phyloP scores from a whole-genome alignment of 2,113 vertebrate genomes.

The Daubentonia madagascariensis region DNA sequence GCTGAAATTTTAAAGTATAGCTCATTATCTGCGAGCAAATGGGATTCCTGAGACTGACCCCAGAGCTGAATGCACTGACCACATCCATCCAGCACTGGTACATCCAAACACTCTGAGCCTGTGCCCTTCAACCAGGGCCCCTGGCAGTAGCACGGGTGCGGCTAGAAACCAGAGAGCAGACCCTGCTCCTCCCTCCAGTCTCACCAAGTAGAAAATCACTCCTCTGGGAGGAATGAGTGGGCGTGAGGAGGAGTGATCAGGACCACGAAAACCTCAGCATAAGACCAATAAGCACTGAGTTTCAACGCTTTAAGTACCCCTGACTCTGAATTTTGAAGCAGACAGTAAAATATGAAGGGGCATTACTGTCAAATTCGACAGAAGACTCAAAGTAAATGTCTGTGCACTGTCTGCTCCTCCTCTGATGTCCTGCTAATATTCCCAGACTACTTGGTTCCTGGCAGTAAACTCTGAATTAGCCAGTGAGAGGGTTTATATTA shows the following conservation, averaged over 20 bases:
- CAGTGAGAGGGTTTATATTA: neutral
- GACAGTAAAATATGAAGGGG: neutral
- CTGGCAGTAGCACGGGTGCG: no score
- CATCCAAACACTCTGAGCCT: neutral
- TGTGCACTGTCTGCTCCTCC: neutral
- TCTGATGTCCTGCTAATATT: neutral
- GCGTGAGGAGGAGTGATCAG: neutral
- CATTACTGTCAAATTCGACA: neutral
- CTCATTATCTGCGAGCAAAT: neutral
- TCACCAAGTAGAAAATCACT: neutral
- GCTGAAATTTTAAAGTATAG: neutral
- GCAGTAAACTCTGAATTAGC: neutral
- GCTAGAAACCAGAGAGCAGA: neutral
- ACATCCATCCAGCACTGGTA: accelerated
- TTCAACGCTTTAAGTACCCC: neutral
- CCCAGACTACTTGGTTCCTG: neutral
- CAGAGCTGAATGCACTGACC: neutral
- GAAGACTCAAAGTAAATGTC: neutral
- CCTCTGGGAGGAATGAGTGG: neutral
- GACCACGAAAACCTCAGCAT: neutral
- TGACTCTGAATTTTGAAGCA: neutral
- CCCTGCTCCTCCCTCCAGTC: neutral
- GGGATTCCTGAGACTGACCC: neutral
- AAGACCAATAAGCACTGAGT: neutral
- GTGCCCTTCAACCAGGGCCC: accelerated